A percentile compares a stretch with the other conserved stretches of the same genome.
phyloP scores from a whole-genome alignment of 2,888 invertebrate species.

The Troides aeacus region DNA sequence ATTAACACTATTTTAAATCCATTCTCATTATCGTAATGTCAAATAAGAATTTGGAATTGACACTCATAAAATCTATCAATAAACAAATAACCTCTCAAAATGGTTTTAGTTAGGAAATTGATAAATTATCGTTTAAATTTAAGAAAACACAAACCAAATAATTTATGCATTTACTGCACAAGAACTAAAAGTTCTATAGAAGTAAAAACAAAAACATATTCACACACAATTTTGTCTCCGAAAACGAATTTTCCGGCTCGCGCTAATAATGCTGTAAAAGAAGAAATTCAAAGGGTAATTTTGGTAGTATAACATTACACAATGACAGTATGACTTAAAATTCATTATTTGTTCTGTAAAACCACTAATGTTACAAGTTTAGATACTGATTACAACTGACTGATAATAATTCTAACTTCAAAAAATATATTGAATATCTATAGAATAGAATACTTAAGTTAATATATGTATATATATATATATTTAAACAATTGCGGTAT shows the following conservation, averaged over 20 bases:
- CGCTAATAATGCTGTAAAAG: constrained; percentile 53
- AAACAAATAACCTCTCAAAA: constrained; percentile 33
- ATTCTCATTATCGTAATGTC: neutral
- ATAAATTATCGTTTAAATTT: constrained; percentile 47
- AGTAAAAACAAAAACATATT: constrained; percentile 66
- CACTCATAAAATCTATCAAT: neutral
- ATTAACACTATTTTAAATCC: no score
- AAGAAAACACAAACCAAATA: constrained; percentile 48
- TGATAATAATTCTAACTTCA: no score
- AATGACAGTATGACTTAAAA: no score
- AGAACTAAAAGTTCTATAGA: constrained; percentile 58
- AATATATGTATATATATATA: no score
- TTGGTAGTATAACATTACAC: neutral
- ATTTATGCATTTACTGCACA: constrained; percentile 43
- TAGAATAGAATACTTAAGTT: no score
- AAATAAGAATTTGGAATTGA: neutral
- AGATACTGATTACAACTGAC: no score
- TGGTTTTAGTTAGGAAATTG: constrained; percentile 51
- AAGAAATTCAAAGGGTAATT: constrained; percentile 66
- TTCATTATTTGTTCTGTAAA: no score
- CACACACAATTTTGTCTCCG: constrained; percentile 68
- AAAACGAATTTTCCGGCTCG: constrained; percentile 67
- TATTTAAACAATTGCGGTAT: no score
- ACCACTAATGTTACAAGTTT: no score
- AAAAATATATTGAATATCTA: no score